A percentile compares a stretch with the other conserved stretches of the same genome.
These are phyloP conservation scores for Anableps anableps DNA, from an alignment of 2,797 vertebrate genomes.

Conservation along the genomic window DNA sequence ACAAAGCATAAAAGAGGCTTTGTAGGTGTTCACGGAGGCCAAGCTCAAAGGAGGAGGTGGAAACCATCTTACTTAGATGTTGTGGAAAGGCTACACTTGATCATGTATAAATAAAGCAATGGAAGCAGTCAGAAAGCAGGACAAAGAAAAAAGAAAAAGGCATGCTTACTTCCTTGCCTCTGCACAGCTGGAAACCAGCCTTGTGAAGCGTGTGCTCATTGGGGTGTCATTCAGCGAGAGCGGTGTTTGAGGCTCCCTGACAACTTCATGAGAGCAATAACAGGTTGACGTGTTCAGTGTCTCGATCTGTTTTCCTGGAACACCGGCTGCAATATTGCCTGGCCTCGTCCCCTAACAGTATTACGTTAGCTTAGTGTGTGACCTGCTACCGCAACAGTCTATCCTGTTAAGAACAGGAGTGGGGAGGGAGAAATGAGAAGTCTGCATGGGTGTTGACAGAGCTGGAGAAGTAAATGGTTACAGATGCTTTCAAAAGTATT, in stretches of 20 bases:
- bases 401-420: slow-evolving; percentile 6
- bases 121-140: not conserved
- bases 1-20: not conserved
- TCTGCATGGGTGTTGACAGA: not conserved
- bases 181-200: slow-evolving; percentile 9
- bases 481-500: not conserved
- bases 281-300: slow-evolving; percentile 18
- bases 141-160: not conserved
- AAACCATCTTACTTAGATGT: not conserved
- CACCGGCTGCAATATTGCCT: not conserved
- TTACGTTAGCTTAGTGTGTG: slow-evolving; percentile 16
- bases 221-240: slow-evolving; percentile 18
- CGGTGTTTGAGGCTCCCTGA: slow-evolving; percentile 25
- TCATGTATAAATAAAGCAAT: slow-evolving; percentile 5
- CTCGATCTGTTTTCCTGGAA: slow-evolving; percentile 13
- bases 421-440: not conserved
- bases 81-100: slow-evolving; percentile 15
- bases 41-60: not conserved
- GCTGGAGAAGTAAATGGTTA: not conserved
- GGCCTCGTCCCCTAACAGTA: not conserved
- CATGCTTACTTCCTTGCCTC: slow-evolving; percentile 5
- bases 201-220: not conserved
- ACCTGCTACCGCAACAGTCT: slow-evolving; percentile 19
- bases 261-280: slow-evolving; percentile 32
- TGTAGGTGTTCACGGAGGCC: not conserved